These are phyloP conservation scores for Sylvilagus bachmani DNA, from an alignment of 2,113 vertebrate species.

Conservation along the genomic window DNA sequence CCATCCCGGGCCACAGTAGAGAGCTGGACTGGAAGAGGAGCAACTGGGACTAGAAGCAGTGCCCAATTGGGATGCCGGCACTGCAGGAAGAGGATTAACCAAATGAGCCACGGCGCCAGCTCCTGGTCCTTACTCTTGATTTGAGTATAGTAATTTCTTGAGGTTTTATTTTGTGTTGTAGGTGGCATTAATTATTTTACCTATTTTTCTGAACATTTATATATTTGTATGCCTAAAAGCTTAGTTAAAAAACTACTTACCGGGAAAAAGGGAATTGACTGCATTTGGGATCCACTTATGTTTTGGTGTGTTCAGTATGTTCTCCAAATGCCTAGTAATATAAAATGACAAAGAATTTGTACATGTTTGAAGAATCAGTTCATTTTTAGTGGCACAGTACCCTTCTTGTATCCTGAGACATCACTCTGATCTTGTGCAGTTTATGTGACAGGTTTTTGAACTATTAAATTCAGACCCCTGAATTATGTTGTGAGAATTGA, in stretches of 20 bases:
- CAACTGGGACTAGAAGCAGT: no score
- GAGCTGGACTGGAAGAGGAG: no score
- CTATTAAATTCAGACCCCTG: neutral
- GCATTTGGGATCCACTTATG: neutral
- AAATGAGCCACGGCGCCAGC: no score
- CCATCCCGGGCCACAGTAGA: no score
- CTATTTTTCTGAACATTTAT: neutral
- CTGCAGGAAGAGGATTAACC: no score
- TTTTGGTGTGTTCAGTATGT: conserved; percentile 20
- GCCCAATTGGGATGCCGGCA: no score
- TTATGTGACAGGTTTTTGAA: conserved; percentile 29
- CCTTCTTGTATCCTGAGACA: neutral
- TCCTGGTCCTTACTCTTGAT: neutral
- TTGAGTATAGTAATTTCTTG: conserved; percentile 36
- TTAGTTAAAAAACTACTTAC: conserved; percentile 49
- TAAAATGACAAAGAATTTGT: neutral
- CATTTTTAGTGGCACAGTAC: neutral
- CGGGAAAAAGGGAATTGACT: conserved; percentile 12
- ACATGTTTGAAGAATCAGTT: neutral
- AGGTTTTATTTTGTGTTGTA: conserved; percentile 25
- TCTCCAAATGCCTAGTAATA: conserved; percentile 27
- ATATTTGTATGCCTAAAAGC: conserved; percentile 20
- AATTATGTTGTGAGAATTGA: no score
- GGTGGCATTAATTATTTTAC: neutral
- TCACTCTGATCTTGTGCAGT: neutral